Conservation (phyloP, 2,888 invertebrate species). For the Himalopsyche tibetana region DNA sequence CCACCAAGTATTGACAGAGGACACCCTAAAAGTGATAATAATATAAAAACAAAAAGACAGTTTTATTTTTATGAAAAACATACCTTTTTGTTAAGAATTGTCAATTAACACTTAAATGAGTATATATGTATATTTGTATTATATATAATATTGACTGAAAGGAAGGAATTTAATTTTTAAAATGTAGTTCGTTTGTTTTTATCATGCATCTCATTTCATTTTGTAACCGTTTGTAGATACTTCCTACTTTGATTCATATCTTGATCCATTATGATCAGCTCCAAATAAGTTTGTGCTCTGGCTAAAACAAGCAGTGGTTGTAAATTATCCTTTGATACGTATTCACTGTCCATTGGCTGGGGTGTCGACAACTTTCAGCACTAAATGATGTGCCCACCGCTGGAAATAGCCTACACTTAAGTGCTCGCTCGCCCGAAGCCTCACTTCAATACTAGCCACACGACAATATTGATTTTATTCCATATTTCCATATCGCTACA, state of each 20-base stretch:
- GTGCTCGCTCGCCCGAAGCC: neutral
- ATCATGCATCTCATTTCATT: neutral
- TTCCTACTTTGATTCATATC: neutral
- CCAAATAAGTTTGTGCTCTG: neutral
- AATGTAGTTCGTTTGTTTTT: neutral
- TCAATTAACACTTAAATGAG: no score
- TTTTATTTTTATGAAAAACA: no score
- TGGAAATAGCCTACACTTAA: neutral
- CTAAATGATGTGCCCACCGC: neutral
- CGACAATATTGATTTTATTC: constrained; percentile 4
- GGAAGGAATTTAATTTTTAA: no score
- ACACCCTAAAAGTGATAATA: no score
- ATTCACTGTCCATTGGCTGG: constrained; percentile 32
- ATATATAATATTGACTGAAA: no score
- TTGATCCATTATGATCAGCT: neutral
- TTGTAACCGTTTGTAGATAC: neutral
- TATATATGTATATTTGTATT: no score
- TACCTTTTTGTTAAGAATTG: no score
- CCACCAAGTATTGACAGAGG: no score
- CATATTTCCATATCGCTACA: no score
- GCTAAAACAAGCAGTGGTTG: neutral
- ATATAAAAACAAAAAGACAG: no score
- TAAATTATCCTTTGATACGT: constrained; percentile 24
- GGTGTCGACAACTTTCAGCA: neutral
- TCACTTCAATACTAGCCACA: neutral